Evolutionary conservation across 2,113 vertebrate species (phyloP), one percentile per base, ranked within the genome.

Genomic region (Danionella cerebrum): DNA sequence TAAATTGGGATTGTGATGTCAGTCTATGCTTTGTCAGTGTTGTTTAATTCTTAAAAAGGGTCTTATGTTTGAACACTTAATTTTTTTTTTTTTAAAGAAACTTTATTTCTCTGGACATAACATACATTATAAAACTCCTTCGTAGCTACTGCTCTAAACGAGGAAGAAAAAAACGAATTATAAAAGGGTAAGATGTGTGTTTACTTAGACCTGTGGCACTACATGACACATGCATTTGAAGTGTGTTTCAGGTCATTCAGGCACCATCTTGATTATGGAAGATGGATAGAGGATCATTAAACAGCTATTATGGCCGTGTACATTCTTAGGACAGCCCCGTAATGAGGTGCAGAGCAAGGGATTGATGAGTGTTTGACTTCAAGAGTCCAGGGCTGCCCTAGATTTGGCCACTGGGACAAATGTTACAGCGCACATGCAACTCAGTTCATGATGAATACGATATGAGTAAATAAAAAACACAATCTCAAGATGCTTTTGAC

Each of bases 211-310:
- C 48, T 36, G 48, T 10, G 11, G 35, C 52, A 47, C 66, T 33
- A 22, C 51, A 66, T 39, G 45, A 21, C 54, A 48, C 62, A 66
- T 66, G 60, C 27, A 67, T 67, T 57, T 63, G 16, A 67, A 67
- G 16, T 71, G 63, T 51, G 51, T 64, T 62, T 35, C 64, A 62
- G 71, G 74, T 65, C 53, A 29, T 55, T 39, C 19, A 47, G 74
- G 62, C 63, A 16, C 51, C 51, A 48, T 76, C 64, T 72, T 75
- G 66, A 74, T 72, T 72, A 75, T 70, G 54, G 35, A 76, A 78
- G 75, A 78, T 76, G 76, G 76, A 80, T 80, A 65, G 76, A 53
- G 42, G 47, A 72, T 80, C 78, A 55, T 78, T 80, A 80, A 78
- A 78, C 74, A 65, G 68, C 76, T 75, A 78, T 78, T 80, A 76